These are phyloP conservation scores for Corvus moneduloides DNA, from an alignment of 2,113 vertebrate species.

Conservation along the genomic window DNA sequence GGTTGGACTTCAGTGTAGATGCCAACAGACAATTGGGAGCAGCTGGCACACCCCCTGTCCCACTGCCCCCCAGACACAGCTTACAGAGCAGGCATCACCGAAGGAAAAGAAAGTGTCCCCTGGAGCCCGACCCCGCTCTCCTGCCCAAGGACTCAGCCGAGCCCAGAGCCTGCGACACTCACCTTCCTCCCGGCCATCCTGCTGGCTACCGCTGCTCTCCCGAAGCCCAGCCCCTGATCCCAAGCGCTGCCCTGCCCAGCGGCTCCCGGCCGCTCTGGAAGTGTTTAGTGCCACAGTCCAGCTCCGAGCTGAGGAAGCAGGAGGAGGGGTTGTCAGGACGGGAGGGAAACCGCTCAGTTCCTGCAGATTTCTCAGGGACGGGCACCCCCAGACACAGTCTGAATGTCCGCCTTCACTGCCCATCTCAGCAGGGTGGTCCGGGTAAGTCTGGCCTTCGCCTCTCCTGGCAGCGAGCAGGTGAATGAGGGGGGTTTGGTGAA, in stretches of 20 bases:
- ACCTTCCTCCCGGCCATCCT: slow-evolving; percentile 72
- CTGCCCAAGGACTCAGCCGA: slow-evolving; percentile 78
- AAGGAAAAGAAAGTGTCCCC: slow-evolving; percentile 77
- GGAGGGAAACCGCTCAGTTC: slow-evolving; percentile 54
- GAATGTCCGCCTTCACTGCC: slow-evolving; percentile 78
- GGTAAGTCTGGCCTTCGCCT: slow-evolving; percentile 76
- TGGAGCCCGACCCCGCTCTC: slow-evolving; percentile 63
- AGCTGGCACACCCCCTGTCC: slow-evolving; percentile 51
- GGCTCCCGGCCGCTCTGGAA: slow-evolving; percentile 82
- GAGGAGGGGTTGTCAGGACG: slow-evolving; percentile 63
- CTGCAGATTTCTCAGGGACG: slow-evolving; percentile 48
- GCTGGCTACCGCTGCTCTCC: slow-evolving; percentile 76
- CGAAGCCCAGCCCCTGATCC: slow-evolving; percentile 79
- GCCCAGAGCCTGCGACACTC: slow-evolving; percentile 74
- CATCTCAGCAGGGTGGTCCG: slow-evolving; percentile 79
- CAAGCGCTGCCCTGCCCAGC: slow-evolving; percentile 67
- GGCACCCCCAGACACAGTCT: slow-evolving; percentile 67
- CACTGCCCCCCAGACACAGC: slow-evolving; percentile 48
- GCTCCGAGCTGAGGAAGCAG: slow-evolving; percentile 73
- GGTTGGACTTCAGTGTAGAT: neutral
- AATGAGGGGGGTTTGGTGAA: neutral
- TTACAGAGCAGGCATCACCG: slow-evolving; percentile 73
- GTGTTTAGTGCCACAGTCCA: slow-evolving; percentile 76
- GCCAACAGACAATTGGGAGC: neutral
- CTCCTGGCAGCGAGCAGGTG: neutral